phyloP scores from a whole-genome alignment of 2,797 vertebrate genomes.

The Margarornis squamiger region DNA sequence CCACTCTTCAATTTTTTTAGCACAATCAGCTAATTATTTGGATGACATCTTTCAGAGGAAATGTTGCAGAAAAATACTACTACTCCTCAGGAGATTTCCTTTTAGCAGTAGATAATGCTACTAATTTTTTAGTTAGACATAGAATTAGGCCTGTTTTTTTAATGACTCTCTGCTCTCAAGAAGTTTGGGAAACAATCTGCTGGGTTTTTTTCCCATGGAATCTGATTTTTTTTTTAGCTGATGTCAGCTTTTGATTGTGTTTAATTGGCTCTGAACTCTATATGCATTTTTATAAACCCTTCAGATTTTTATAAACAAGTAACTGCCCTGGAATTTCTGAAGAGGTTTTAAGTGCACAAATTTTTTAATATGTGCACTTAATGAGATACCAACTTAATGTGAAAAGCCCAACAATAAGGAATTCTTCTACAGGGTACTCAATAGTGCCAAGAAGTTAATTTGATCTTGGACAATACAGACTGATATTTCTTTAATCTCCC shows the following conservation, averaged over 20 bases:
- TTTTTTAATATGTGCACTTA: background rate
- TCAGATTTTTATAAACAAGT: background rate
- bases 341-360: background rate
- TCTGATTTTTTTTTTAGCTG: background rate
- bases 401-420: background rate
- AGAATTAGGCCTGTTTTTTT: background rate
- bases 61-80: background rate
- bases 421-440: background rate
- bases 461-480: background rate
- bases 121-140: background rate
- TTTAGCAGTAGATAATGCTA: background rate
- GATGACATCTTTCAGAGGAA: fast-evolving
- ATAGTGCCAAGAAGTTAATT: background rate
- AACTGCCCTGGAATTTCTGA: background rate
- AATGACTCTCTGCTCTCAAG: background rate
- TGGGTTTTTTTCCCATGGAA: background rate
- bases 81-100: background rate
- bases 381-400: background rate
- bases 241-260: background rate
- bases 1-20: background rate
- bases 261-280: background rate
- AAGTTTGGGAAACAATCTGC: background rate
- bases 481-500: background rate
- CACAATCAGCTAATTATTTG: background rate
- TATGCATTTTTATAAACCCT: background rate